Evolutionary conservation across 1,140 invertebrate species (phyloP).

Genomic region (Andricus grossulariae): DNA sequence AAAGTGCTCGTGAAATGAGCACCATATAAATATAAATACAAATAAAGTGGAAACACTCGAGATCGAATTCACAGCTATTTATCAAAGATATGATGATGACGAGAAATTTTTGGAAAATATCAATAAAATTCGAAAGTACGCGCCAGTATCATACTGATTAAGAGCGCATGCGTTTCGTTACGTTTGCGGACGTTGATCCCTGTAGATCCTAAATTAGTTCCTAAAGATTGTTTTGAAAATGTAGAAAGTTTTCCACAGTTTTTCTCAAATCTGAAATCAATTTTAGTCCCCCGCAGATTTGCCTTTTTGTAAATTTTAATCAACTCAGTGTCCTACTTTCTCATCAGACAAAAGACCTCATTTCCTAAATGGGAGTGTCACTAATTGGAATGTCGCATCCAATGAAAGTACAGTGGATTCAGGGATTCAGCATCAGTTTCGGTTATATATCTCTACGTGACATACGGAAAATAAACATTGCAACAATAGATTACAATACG

Average conservation of each 20-base stretch:
- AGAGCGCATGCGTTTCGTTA: slow-evolving; percentile 13
- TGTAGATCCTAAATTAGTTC: neutral
- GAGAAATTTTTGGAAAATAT: too few species aligned
- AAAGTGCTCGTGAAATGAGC: too few species aligned
- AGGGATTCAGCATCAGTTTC: neutral
- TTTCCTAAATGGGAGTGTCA: neutral
- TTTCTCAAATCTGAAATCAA: too few species aligned
- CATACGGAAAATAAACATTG: neutral
- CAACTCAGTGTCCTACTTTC: too few species aligned
- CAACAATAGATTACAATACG: neutral
- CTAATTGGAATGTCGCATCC: neutral
- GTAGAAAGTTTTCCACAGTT: too few species aligned
- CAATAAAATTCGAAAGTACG: neutral
- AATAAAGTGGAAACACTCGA: too few species aligned
- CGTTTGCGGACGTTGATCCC: neutral
- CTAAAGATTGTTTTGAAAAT: neutral
- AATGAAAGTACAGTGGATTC: neutral
- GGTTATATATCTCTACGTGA: neutral
- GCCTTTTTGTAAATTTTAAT: neutral
- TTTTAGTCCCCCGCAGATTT: neutral
- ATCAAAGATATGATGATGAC: too few species aligned
- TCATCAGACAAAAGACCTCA: too few species aligned
- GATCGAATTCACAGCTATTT: too few species aligned
- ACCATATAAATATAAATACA: too few species aligned
- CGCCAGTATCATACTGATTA: neutral